A percentile compares a stretch with the other conserved stretches of the same genome.
These are phyloP conservation scores for Telmatherina bonti DNA, from an alignment of 2,797 vertebrate species.

Conservation along the genomic window DNA sequence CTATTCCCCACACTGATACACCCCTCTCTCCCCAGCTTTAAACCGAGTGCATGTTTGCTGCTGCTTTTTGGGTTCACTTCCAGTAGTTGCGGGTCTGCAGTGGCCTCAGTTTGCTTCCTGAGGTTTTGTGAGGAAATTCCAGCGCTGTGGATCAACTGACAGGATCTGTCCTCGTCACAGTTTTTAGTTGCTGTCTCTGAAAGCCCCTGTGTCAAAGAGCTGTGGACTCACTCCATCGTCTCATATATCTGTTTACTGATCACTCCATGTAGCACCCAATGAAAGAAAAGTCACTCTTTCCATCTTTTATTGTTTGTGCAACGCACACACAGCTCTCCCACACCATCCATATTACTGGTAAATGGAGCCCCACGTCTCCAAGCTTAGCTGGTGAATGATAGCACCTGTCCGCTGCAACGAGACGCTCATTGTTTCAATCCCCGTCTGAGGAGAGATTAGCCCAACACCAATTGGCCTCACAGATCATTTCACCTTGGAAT, in stretches of 20 bases:
- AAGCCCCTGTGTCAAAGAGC: slow-evolving; percentile 64
- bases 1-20: slow-evolving; percentile 53
- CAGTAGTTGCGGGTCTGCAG: slow-evolving; percentile 72
- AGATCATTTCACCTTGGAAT: slow-evolving; percentile 77
- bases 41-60: slow-evolving; percentile 45
- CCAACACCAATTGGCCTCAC: slow-evolving; percentile 76
- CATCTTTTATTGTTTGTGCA: slow-evolving; percentile 44
- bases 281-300: slow-evolving; percentile 54
- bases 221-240: slow-evolving; percentile 59
- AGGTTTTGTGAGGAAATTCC: slow-evolving; percentile 78
- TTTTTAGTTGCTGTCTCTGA: slow-evolving; percentile 63
- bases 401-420: slow-evolving; percentile 81
- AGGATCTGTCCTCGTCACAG: slow-evolving; percentile 78
- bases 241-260: slow-evolving; percentile 46
- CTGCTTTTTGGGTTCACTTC: slow-evolving; percentile 62
- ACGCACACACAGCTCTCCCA: slow-evolving; percentile 24
- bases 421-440: slow-evolving; percentile 80
- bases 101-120: slow-evolving; percentile 74
- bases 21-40: slow-evolving; percentile 29
- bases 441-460: slow-evolving; percentile 77
- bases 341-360: slow-evolving; percentile 64
- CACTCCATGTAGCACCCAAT: slow-evolving; percentile 21
- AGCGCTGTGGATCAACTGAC: slow-evolving; percentile 68
- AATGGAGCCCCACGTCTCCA: slow-evolving; percentile 65
- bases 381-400: slow-evolving; percentile 75